phyloP scores from a whole-genome alignment of 2,113 vertebrate genomes.

The Sceloporus tristichus region DNA sequence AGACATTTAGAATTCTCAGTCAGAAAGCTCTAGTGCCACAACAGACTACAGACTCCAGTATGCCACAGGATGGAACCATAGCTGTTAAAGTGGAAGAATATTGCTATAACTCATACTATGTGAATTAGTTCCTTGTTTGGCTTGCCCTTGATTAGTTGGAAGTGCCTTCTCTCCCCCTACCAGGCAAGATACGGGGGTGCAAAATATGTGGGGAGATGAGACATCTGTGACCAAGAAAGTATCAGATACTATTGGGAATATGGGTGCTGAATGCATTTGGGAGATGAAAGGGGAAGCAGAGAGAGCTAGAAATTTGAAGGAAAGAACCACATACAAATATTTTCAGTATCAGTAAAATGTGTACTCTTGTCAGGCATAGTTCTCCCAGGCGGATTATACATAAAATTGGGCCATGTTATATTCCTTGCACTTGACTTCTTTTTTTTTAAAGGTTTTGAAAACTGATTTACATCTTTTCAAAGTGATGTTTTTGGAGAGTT shows the following conservation, averaged over 20 bases:
- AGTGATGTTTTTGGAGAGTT: background rate
- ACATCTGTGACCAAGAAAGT: background rate
- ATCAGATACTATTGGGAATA: background rate
- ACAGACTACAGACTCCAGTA: too few relatives aligned
- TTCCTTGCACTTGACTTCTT: slow-evolving; percentile 9
- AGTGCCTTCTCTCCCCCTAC: background rate
- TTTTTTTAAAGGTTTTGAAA: background rate
- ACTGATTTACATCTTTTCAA: slow-evolving; percentile 14
- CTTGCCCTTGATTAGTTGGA: background rate
- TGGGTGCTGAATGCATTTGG: background rate
- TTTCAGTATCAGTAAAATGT: background rate
- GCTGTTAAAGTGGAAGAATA: too few relatives aligned
- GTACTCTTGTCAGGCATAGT: background rate
- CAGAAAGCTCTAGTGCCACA: too few relatives aligned
- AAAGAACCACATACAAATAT: background rate
- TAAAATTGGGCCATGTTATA: slow-evolving; percentile 8
- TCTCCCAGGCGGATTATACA: slow-evolving; percentile 1
- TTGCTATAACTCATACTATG: too few relatives aligned
- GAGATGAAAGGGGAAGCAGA: background rate
- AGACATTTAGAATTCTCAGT: too few relatives aligned
- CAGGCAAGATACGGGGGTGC: background rate
- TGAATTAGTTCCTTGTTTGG: background rate
- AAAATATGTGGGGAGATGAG: background rate
- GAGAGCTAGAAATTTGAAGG: background rate
- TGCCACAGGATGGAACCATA: too few relatives aligned